phyloP scores from a whole-genome alignment of 2,797 vertebrate genomes.

The Sebastes trivittatus region DNA sequence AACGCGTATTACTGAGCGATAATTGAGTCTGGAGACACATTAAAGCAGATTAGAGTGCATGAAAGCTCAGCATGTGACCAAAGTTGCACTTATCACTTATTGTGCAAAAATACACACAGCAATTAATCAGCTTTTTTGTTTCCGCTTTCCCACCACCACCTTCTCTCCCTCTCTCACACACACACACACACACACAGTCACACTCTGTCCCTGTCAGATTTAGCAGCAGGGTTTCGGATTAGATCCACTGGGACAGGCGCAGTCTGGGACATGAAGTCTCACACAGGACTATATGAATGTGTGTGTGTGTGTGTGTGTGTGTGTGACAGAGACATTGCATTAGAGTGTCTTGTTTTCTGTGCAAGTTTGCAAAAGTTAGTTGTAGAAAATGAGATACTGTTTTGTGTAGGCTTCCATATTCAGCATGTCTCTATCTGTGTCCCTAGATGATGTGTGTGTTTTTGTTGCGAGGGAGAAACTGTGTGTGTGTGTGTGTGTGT shows the following conservation, averaged over 20 bases:
- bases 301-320: background rate
- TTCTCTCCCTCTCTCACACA: background rate
- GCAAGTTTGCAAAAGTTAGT: conserved; percentile 13
- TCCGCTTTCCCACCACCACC: background rate
- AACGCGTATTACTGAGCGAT: background rate
- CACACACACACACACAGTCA: conserved; percentile 10
- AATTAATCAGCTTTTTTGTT: conserved; percentile 12
- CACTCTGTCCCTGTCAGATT: conserved; percentile 66
- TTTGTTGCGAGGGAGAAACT: background rate
- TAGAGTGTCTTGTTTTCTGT: background rate
- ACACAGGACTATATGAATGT: background rate
- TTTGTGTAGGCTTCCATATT: background rate
- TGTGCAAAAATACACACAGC: background rate
- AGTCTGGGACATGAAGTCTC: conserved; percentile 23
- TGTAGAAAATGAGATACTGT: background rate
- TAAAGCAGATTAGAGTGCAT: background rate
- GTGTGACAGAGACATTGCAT: background rate
- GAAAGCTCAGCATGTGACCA: background rate
- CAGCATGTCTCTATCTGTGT: background rate
- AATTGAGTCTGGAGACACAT: background rate
- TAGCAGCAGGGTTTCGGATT: conserved; percentile 66
- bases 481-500: background rate
- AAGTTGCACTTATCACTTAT: background rate
- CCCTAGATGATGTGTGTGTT: background rate
- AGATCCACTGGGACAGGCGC: conserved; percentile 30